phyloP scores from a whole-genome alignment of 2,888 invertebrate genomes.

The Eupithecia pulchellata region DNA sequence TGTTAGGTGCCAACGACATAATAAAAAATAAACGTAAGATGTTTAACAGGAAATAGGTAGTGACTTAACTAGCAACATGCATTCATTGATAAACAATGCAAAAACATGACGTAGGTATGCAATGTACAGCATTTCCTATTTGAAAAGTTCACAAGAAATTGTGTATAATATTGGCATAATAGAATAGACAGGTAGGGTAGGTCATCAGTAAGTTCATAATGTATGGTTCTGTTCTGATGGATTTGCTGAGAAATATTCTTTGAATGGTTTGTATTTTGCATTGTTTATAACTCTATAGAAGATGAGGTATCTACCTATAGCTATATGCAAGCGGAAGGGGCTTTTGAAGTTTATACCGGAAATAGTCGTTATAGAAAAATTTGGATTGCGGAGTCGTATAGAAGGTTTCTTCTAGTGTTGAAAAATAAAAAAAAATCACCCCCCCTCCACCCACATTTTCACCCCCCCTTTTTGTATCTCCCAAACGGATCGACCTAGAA shows the following conservation, averaged over 20 bases:
- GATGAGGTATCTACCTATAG: no score
- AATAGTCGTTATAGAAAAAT: no score
- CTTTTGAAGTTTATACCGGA: no score
- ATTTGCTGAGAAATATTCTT: neutral
- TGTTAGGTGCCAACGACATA: no score
- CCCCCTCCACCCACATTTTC: no score
- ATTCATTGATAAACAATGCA: neutral
- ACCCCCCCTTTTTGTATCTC: no score
- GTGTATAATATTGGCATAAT: neutral
- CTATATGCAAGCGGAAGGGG: no score
- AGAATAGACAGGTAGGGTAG: neutral
- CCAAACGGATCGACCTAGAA: no score
- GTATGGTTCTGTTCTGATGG: neutral
- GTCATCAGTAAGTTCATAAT: neutral
- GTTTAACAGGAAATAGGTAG: neutral
- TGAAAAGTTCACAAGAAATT: constrained; percentile 18
- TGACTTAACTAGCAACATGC: neutral
- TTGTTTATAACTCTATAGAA: neutral
- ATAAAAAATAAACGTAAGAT: neutral
- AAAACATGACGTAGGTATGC: neutral
- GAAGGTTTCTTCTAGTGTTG: no score
- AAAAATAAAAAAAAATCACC: no score
- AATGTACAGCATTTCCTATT: constrained; percentile 10
- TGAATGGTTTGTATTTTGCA: neutral
- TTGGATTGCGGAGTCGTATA: no score